phyloP scores from a whole-genome alignment of 2,797 vertebrate species.

The Gouania willdenowi region DNA sequence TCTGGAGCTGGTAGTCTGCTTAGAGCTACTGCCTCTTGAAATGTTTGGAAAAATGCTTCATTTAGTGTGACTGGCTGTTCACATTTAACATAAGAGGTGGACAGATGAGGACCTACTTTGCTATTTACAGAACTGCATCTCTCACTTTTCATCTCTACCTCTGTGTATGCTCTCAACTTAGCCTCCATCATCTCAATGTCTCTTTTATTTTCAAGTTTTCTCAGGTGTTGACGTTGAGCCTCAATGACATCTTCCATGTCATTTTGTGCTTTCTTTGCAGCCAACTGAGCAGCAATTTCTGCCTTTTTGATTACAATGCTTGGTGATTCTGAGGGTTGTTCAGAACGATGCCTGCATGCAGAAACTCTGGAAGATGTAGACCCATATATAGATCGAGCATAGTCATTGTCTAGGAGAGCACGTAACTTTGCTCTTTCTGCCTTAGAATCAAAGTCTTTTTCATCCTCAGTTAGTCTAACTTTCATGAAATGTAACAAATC shows the following conservation, averaged over 20 bases:
- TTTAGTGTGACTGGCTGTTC: background rate
- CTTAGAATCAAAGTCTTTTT: background rate
- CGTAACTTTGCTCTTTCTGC: background rate
- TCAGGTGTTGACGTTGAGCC: background rate
- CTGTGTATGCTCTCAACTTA: constrained; percentile 14
- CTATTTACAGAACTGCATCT: background rate
- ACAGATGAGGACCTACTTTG: background rate
- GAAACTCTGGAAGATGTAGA: background rate
- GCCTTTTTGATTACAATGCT: background rate
- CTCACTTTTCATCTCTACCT: constrained; percentile 11
- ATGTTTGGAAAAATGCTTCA: constrained; percentile 1
- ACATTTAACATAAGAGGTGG: background rate
- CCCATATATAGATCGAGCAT: constrained; percentile 4
- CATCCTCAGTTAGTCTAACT: background rate
- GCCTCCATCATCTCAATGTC: constrained; percentile 5
- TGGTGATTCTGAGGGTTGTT: background rate
- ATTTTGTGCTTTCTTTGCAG: constrained; percentile 10
- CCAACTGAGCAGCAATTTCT: background rate
- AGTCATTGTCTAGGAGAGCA: background rate
- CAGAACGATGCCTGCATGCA: background rate
- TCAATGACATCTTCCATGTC: background rate
- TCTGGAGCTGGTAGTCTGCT: constrained; percentile 4
- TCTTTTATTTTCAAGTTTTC: background rate
- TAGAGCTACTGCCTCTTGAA: constrained; percentile 10
- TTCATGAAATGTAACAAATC: background rate